Evolutionary conservation across 2,888 invertebrate genomes (phyloP).

Genomic region (Selenia dentaria): DNA sequence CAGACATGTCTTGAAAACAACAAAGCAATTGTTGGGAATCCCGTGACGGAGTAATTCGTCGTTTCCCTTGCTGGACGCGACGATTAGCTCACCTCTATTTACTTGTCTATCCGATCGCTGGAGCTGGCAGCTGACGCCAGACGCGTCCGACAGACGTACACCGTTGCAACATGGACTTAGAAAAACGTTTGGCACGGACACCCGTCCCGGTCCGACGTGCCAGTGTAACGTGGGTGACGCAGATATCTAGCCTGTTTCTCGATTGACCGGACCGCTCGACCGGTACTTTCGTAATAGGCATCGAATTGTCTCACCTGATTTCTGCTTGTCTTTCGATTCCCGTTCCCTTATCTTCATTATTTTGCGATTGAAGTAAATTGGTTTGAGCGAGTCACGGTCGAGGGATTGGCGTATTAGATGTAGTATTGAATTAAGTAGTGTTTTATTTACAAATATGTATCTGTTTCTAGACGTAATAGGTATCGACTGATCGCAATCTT

Average conservation of each 20-base stretch:
- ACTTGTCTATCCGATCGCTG: slow-evolving; percentile 74
- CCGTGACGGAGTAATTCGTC: slow-evolving; percentile 80
- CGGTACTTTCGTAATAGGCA: slow-evolving; percentile 46
- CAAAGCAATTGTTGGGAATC: slow-evolving; percentile 76
- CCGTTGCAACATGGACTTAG: slow-evolving; percentile 81
- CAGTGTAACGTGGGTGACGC: slow-evolving; percentile 49
- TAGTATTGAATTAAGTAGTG: slow-evolving; percentile 23
- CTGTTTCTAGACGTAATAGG: slow-evolving; percentile 63
- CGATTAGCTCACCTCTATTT: slow-evolving; percentile 82
- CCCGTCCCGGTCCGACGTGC: slow-evolving; percentile 50
- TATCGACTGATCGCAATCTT: slow-evolving; percentile 65
- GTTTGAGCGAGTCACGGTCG: slow-evolving; percentile 41
- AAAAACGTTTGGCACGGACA: slow-evolving; percentile 78
- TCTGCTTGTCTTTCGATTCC: slow-evolving; percentile 43
- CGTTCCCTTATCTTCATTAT: slow-evolving; percentile 27
- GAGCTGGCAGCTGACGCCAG: slow-evolving; percentile 81
- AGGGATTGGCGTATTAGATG: slow-evolving; percentile 7
- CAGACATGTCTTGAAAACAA: slow-evolving; percentile 63
- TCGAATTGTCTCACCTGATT: slow-evolving; percentile 53
- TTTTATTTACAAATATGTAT: slow-evolving; percentile 21
- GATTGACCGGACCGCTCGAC: slow-evolving; percentile 49
- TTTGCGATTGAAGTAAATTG: slow-evolving; percentile 38
- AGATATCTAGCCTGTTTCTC: slow-evolving; percentile 57
- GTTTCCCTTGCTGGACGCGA: slow-evolving; percentile 80
- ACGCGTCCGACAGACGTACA: slow-evolving; percentile 74